These are phyloP conservation scores for Anguilla japonica DNA, from an alignment of 2,113 vertebrate species.

Conservation along the genomic window DNA sequence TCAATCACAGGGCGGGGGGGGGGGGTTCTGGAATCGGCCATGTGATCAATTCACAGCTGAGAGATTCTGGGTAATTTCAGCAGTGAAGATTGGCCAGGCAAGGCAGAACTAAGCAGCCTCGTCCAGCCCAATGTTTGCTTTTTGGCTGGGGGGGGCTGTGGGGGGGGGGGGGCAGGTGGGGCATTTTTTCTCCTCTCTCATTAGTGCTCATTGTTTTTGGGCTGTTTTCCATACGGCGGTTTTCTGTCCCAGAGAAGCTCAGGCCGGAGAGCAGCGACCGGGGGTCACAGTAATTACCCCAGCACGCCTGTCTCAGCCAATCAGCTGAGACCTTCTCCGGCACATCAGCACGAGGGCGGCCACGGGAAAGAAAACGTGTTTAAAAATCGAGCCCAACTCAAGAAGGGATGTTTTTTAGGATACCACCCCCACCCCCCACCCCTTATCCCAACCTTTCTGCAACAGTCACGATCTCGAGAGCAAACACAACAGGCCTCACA, in stretches of 20 bases:
- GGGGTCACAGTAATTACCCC: constrained; percentile 43
- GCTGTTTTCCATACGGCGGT: background rate
- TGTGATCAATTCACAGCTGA: background rate
- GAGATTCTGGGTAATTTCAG: background rate
- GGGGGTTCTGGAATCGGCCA: background rate
- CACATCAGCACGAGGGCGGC: constrained; percentile 30
- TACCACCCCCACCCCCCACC: background rate
- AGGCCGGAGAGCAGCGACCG: constrained; percentile 17
- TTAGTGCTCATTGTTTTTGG: background rate
- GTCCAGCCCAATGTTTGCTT: background rate
- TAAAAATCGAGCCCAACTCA: constrained; percentile 1
- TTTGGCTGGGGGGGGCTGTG: background rate
- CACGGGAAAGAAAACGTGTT: background rate
- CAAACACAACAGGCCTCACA: constrained; percentile 22
- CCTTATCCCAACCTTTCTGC: background rate
- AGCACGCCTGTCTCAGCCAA: constrained; percentile 50
- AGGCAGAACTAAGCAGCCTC: background rate
- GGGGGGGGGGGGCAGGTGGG: background rate
- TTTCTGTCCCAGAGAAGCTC: constrained; percentile 51
- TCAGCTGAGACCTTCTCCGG: constrained; percentile 38
- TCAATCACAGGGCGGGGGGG: constrained; percentile 40
- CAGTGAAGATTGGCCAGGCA: background rate
- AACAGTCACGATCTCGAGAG: background rate
- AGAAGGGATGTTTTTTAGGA: background rate
- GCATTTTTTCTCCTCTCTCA: background rate